Base-by-base conservation (phyloP, 2,888 invertebrate genomes). In the Ormyrus thymus region DNA sequence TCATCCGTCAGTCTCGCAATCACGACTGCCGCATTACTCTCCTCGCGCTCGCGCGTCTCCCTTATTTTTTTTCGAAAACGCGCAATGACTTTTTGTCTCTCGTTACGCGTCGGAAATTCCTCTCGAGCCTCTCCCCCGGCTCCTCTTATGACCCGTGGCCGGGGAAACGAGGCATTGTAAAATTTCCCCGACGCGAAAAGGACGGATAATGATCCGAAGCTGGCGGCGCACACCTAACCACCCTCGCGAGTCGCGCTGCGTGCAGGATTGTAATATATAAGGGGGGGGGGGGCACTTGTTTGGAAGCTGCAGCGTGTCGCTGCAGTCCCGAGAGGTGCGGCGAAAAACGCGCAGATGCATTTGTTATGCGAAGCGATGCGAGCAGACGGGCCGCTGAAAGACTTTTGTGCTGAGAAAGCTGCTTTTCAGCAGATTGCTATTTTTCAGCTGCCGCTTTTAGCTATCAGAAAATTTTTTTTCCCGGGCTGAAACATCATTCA, bases 21-120 rank as follows among this genome's bases (percentile, higher is more conserved):
- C 74, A 74, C 46, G 70, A 64, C 78, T 73, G 58, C 64, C 43
- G 72, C 61, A 72, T 81, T 70, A 70, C 45, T 51, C 15, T 15
- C n/a, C 66, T 10, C 13, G 9, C 43, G 66, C 15, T 50, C 15
- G 59, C 7, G 46, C 75, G 29, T 29, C 46, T n/a, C 29, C 51
- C 48, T 46, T 29, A 29, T 29, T 4, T 29, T 29, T 29, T 29
- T 29, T 29, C 29, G 29, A 29, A 29, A 29, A 29, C 29, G 66
- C 55, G 48, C 53, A 59, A 78, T 78, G 81, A 81, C 70, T 81
- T 81, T 81, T 78, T 76, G 78, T 72, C 73, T 78, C 76, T 78
- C 81, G 73, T 78, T 78, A 78, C 64, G 65, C 13, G 29, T 29
- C 7, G 68, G 58, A 66, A 76, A 76, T 29, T 59, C 76, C 64